Conservation (phyloP, 2,113 vertebrate genomes). For the Dipodomys stephensi region DNA sequence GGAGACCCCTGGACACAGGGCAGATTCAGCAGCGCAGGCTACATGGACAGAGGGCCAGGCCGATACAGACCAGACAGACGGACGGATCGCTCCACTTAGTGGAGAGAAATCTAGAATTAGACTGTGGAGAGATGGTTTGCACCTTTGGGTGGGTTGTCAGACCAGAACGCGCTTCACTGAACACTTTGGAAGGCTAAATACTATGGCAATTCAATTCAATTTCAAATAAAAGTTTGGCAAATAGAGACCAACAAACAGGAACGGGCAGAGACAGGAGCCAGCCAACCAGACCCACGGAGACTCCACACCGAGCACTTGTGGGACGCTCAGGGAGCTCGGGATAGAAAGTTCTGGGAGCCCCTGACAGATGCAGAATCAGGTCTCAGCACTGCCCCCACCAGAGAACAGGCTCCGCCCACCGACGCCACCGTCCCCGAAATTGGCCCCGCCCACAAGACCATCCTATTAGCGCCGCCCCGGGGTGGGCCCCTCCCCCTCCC, state of each 20-base stretch:
- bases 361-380: neutral
- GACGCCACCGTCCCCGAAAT: too few relatives aligned
- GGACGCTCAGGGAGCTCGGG: neutral
- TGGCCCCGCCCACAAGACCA: neutral
- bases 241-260: neutral
- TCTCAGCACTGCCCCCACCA: too few relatives aligned
- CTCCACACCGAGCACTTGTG: neutral
- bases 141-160: neutral
- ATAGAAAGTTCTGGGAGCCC: too few relatives aligned
- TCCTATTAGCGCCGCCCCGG: neutral
- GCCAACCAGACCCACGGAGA: neutral
- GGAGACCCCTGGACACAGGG: neutral
- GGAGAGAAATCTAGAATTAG: neutral
- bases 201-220: neutral
- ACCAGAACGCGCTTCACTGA: neutral
- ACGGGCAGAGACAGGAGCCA: neutral
- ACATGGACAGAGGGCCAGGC: neutral
- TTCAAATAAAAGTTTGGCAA: neutral
- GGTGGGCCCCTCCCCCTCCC: neutral
- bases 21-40: neutral
- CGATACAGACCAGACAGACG: too few relatives aligned
- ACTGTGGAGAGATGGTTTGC: neutral
- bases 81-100: too few relatives aligned
- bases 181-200: neutral
- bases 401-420: neutral